These are phyloP conservation scores for Acleris sparsana DNA, from an alignment of 2,888 invertebrate genomes.

Conservation along the genomic window DNA sequence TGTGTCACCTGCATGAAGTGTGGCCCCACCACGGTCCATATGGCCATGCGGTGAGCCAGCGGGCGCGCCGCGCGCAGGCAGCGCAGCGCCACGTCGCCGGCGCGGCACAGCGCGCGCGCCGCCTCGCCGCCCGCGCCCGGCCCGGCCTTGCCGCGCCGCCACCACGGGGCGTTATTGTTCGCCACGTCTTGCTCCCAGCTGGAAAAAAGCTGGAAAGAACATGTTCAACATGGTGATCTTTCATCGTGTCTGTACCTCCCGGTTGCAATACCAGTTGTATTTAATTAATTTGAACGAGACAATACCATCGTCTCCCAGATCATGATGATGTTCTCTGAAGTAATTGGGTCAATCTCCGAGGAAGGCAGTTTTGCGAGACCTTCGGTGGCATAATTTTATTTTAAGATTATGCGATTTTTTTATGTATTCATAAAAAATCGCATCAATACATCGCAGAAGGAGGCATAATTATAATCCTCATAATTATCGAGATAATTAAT, in stretches of 20 bases:
- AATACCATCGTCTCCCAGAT: too few relatives aligned
- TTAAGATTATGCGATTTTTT: too few relatives aligned
- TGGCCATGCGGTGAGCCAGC: conserved; percentile 94
- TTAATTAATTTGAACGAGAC: too few relatives aligned
- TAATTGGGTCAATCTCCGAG: too few relatives aligned
- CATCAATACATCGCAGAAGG: too few relatives aligned
- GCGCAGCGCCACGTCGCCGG: conserved; percentile 94
- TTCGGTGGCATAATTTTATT: too few relatives aligned
- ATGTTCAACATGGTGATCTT: not conserved
- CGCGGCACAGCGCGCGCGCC: conserved; percentile 87
- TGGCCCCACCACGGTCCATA: conserved; percentile 96
- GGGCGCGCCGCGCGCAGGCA: conserved; percentile 94
- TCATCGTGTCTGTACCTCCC: not conserved
- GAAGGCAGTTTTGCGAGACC: too few relatives aligned
- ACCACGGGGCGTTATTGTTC: conserved; percentile 62
- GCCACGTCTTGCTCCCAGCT: conserved; percentile 64
- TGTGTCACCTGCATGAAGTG: conserved; percentile 94
- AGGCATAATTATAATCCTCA: too few relatives aligned
- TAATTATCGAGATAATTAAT: too few relatives aligned
- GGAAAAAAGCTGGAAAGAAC: conserved; percentile 52
- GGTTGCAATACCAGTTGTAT: too few relatives aligned
- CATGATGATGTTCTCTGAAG: too few relatives aligned
- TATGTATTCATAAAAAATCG: too few relatives aligned
- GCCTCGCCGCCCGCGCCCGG: conserved; percentile 56
- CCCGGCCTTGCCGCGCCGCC: conserved; percentile 48